Base-by-base conservation (phyloP, 2,797 vertebrate species). In the Gymnothorax reevesii region DNA sequence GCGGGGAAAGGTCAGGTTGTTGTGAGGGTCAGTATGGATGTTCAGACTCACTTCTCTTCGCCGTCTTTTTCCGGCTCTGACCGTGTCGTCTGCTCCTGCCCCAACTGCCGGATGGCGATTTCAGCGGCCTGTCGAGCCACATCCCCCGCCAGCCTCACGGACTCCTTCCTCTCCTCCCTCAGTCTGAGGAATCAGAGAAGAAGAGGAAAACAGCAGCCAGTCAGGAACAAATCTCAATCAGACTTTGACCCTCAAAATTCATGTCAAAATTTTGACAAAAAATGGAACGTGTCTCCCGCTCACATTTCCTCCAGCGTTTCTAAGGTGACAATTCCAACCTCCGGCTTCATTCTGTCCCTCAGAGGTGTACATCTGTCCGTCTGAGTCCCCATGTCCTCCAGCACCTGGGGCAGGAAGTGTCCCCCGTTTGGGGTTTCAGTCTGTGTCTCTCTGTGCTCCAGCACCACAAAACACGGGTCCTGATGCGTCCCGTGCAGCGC, bases 41-140 rank as follows among this genome's bases (percentile, higher is more conserved):
- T 85, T 64, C 60, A 55, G 27, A 92, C 94, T 94, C 89, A 96
- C 94, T 91, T 95, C 73, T 96, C 89, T 85, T 71, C 93, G 0
- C 22, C 64, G 13, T 90, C 92, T 87, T 91, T 54, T 86, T 94
- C 94, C 6, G 90, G 92, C 1, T 91, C 85, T 0, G 89, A 87
- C 13, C 90, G 93, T 1, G 91, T 88, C 0, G 84, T 87, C 8
- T 92, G 95, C 86, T 95, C 94, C 85, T 88, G 91, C 86, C 92
- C 93, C 79, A 94, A 91, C 86, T 92, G 92, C 33, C 93, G 91
- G 8, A 94, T 92, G 0, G 94, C 94, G 86, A 93, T 89, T 89
- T 92, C 92, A 0, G 93, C 95, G 1, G 94, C 95, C 88, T 89
- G 93, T 80, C 92, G 90, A 82, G 95, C 94, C 86, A 94, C 88